Base-by-base conservation (phyloP, 2,113 vertebrate genomes). In the Lampris incognitus region DNA sequence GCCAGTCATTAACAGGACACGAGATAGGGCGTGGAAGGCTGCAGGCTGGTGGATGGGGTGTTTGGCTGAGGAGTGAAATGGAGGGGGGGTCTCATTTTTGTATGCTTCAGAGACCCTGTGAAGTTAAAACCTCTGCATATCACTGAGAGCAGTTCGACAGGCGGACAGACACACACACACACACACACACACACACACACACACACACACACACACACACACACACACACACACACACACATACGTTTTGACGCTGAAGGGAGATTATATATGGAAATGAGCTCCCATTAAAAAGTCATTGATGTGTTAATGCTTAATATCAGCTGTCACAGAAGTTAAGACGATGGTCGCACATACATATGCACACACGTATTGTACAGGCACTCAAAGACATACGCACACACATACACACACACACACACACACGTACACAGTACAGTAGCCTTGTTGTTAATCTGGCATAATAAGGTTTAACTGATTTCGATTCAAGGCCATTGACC, bases 241-340 rank as follows among this genome's bases (percentile, higher is more conserved):
- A 51, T n/a, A 54, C 1, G 41, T 11, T 38, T 64, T 52, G 58
- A 81, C 63, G 42, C 38, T 78, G 58, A 85, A 50, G 46, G 5
- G 57, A 83, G 69, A 88, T 86, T 84, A 74, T 72, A 76, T 78
- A 91, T 89, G 88, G 78, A 90, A 92, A 93, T 90, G 44, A 85
- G 81, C 41, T 74, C 42, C 52, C 74, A 89, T 90, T 90, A 91
- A 88, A 90, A 85, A 87, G 74, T 86, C 74, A 89, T 76, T 90
- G 84, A 91, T 87, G 86, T 89, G 81, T 82, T 88, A 85, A 90
- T 89, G 76, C 83, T 87, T 91, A 83, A 89, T 88, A 92, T 88
- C 79, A 85, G 71, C 78, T 85, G 76, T 91, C 82, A 82, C 74
- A 88, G 72, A 87, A 83, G 69, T 87, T 78, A 81, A 78, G 69